phyloP scores from a whole-genome alignment of 2,797 vertebrate species.

The Sebastes paucispinis region DNA sequence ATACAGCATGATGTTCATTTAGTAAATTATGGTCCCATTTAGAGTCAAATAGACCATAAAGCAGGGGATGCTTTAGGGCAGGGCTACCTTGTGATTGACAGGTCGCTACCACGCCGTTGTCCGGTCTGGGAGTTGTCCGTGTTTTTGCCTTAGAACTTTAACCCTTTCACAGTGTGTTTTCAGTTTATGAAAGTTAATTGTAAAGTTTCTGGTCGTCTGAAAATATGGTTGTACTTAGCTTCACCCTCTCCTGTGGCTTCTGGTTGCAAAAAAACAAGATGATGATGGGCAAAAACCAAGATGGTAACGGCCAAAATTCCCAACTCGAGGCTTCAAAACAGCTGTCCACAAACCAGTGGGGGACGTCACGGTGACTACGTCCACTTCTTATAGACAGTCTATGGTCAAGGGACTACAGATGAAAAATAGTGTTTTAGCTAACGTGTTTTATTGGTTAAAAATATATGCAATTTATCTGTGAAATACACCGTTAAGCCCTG shows the following conservation, averaged over 20 bases:
- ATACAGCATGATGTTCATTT: too few relatives aligned
- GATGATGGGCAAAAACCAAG: too few relatives aligned
- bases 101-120: neutral
- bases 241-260: neutral
- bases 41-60: too few relatives aligned
- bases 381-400: neutral
- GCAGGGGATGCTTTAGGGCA: too few relatives aligned
- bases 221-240: neutral
- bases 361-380: neutral
- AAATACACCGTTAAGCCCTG: neutral
- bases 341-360: neutral
- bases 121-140: neutral
- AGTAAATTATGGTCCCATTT: too few relatives aligned
- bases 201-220: neutral
- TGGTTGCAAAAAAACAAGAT: neutral
- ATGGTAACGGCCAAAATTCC: too few relatives aligned
- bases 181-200: fast-evolving
- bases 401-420: neutral
- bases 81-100: neutral
- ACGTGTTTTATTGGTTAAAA: neutral
- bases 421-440: neutral
- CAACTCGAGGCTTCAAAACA: too few relatives aligned
- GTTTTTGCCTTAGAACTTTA: too few relatives aligned
- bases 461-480: neutral
- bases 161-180: too few relatives aligned